Evolutionary conservation across 2,888 invertebrate species (phyloP), one percentile per base, ranked within the genome.

Genomic region (Conus canariensis): DNA sequence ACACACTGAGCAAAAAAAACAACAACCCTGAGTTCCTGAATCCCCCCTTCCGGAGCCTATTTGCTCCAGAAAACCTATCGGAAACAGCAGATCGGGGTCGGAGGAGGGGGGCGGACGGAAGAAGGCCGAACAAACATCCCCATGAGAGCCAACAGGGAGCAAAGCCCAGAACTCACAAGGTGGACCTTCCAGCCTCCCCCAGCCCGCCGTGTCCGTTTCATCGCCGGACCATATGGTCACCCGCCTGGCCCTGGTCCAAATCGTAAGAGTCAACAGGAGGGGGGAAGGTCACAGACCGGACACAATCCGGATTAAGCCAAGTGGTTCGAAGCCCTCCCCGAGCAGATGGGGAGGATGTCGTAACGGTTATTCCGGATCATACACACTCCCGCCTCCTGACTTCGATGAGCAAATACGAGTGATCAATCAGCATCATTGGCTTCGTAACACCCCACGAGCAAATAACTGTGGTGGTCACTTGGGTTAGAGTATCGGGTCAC

Each of bases 41-140:
- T 22, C 58, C 74, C 58, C 74, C 8, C 30, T 74, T 45, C 87
- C 87, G 74, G 87, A 10, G 56, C n/a, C 70, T 74, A 56, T 87
- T 87, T 87, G 64, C 87, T 45, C 30, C 74, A 70, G 56, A 87
- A 85, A 87, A 70, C 87, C 87, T 45, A 85, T 85, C 85, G 85
- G 85, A 85, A 85, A 85, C 58, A 25, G 30, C 85, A 85, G 70
- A 87, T 87, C 87, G 58, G 87, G 22, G 19, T 0, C 4, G 9
- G 14, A 3, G 25, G 45, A 7, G 22, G 56, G 56, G 14, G 8
- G 87, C 19, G 70, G 56, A 74, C 45, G 87, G 60, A 67, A 56
- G 16, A 70, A 16, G 70, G 87, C 64, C 87, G 70, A 74, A 58
- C 58, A 87, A 87, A 87, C 74, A 87, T 14, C 56, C n/a, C 3